phyloP scores from a whole-genome alignment of 2,113 vertebrate species.

The Dendropsophus ebraccatus region DNA sequence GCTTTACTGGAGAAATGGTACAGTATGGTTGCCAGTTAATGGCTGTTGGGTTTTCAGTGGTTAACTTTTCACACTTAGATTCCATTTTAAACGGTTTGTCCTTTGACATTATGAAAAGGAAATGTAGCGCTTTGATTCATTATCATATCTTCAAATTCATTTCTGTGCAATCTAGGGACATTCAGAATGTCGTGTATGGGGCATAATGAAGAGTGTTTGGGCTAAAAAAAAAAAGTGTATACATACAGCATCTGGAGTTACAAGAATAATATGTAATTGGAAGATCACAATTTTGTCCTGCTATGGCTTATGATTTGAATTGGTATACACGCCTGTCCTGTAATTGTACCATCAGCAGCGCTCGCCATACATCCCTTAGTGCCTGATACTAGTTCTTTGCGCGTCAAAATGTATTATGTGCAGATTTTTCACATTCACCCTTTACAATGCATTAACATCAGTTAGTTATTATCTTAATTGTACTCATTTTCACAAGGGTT shows the following conservation, averaged over 20 bases:
- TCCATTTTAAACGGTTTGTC: background rate
- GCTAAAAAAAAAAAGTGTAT: background rate
- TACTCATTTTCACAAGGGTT: background rate
- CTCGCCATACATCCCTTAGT: background rate
- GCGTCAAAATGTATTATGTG: background rate
- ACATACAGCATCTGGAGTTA: slow-evolving; percentile 21
- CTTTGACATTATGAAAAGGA: background rate
- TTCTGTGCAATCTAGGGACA: slow-evolving; percentile 27
- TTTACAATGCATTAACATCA: background rate
- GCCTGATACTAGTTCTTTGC: background rate
- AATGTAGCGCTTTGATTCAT: background rate
- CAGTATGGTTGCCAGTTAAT: too few species aligned
- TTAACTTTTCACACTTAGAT: background rate
- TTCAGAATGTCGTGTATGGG: slow-evolving; percentile 21
- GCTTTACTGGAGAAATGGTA: too few species aligned
- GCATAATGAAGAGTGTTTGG: slow-evolving; percentile 36
- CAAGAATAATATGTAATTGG: slow-evolving; percentile 26
- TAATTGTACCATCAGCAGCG: background rate
- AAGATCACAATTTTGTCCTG: background rate
- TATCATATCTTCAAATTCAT: slow-evolving; percentile 11
- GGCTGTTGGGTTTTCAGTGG: too few species aligned
- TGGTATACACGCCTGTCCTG: background rate
- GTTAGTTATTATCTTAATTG: background rate
- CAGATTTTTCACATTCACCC: background rate
- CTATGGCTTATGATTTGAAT: background rate